Evolutionary conservation across 2,113 vertebrate species (phyloP).

Genomic region (Melanerpes formicivorus): DNA sequence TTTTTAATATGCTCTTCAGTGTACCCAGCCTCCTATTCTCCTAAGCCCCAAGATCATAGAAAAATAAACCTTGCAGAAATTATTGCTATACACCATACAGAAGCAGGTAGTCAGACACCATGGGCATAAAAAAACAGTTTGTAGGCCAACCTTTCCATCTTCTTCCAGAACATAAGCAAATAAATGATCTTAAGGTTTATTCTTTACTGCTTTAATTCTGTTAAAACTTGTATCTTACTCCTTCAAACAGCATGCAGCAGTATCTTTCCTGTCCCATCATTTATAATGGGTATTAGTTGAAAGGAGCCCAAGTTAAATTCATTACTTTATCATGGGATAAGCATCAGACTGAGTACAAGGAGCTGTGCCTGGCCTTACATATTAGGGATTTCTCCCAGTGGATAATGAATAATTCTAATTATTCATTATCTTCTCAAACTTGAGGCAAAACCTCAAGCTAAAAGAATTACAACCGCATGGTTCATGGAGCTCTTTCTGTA

Average conservation of each 20-base stretch:
- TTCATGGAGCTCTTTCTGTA: background rate
- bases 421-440: slow-evolving; percentile 1
- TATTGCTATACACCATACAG: background rate
- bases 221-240: background rate
- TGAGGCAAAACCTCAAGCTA: background rate
- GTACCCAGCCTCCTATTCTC: background rate
- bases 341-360: background rate
- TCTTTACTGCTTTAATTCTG: background rate
- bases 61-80: background rate
- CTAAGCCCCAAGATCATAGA: background rate
- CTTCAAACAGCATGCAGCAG: background rate
- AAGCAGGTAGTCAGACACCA: background rate
- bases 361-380: background rate
- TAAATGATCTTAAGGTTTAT: background rate
- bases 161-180: background rate
- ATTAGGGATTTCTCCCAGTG: background rate
- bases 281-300: background rate
- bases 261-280: background rate
- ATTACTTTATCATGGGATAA: background rate
- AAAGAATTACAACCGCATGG: background rate
- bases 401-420: background rate
- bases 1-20: background rate
- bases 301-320: background rate
- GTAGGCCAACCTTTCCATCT: background rate
- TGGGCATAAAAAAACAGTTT: background rate